Conservation (phyloP, 2,113 vertebrate species). For the Malurus alboscapulatus region DNA sequence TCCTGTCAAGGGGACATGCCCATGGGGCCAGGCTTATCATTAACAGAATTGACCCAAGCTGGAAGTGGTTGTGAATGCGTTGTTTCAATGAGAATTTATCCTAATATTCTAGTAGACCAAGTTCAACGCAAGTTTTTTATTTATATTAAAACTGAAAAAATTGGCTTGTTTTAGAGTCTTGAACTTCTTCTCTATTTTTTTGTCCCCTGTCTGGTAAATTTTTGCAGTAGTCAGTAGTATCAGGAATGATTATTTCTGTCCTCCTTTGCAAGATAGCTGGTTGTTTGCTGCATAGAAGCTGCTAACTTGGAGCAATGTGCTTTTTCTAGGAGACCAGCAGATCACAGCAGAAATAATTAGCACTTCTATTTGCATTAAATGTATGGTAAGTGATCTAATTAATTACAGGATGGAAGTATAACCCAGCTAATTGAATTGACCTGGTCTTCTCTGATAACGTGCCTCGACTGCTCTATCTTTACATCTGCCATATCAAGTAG, state of each 20-base stretch:
- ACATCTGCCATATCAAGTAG: neutral
- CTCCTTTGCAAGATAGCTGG: neutral
- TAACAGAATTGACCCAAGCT: neutral
- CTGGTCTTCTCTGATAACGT: neutral
- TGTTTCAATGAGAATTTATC: neutral
- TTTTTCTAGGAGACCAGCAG: neutral
- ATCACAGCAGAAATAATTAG: neutral
- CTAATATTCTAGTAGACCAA: neutral
- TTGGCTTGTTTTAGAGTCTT: neutral
- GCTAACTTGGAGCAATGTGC: neutral
- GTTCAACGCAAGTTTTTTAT: neutral
- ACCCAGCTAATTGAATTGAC: slow-evolving; percentile 3
- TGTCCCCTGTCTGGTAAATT: neutral
- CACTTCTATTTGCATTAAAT: neutral
- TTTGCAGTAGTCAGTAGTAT: neutral
- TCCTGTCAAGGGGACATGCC: neutral
- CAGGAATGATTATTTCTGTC: neutral
- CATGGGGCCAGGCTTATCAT: neutral
- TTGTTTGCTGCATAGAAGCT: neutral
- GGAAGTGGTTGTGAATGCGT: neutral
- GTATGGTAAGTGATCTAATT: neutral
- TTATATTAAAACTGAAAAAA: neutral
- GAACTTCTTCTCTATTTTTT: neutral
- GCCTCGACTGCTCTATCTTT: neutral
- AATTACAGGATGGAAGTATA: neutral